Base-by-base conservation (phyloP, 2,888 invertebrate species). In the Cistogaster globosa region DNA sequence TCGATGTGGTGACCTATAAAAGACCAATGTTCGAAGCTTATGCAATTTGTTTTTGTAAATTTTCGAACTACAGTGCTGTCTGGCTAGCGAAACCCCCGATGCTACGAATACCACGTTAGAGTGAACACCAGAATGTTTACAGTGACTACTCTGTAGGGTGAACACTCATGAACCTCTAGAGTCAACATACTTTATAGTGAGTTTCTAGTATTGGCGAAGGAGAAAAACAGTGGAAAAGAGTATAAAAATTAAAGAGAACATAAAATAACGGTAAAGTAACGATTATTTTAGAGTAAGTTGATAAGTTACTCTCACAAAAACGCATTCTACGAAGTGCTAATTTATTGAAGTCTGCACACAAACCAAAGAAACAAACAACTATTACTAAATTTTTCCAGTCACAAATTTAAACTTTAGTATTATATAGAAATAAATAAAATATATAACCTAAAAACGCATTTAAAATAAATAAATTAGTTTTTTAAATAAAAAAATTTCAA, bases 401-500 rank as follows among this genome's bases (percentile, higher is more conserved):
- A n/a, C 38, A 60, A 60, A 60, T 18, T 60, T 60, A 60, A 38
- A 60, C 38, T 60, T 60, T 9, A 60, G 9, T 60, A 60, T 38
- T 60, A 60, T 2, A 55, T 22, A 1, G 12, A 55, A 55, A 55
- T 12, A 55, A 55, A 55, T 55, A 55, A 55, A 55, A 55, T 55
- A 12, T 55, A 55, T 55, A 6, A 26, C 11, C 55, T 14, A 55
- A 14, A 55, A 55, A 55, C 20, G 22, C 16, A 16, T 55, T 55
- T 55, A 26, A 12, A 26, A 26, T 26, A 26, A 5, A 26, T 22
- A 1, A 38, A 20, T 62, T 42, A 62, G 12, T 62, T 62, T 62
- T 62, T 38, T 62, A 36, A 18, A 9, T 62, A 22, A 26, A 26
- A 65, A 48, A 48, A 26, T 26, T 4, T 48, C 11, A 53, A 51